Evolutionary conservation across 2,113 vertebrate genomes (phyloP), one percentile per base, ranked within the genome.

Genomic region (Balaeniceps rex): DNA sequence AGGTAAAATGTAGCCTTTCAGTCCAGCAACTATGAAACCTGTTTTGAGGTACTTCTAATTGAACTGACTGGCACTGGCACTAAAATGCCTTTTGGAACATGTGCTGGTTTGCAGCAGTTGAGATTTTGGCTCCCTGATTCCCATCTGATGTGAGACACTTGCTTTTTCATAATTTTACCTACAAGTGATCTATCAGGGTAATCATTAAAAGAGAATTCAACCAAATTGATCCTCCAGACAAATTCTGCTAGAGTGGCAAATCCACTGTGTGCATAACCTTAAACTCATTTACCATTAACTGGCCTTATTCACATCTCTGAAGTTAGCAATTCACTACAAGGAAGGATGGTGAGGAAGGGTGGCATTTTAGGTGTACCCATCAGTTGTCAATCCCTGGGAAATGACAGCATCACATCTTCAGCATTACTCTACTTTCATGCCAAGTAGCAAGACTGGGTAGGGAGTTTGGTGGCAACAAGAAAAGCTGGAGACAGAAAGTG

Each of bases 271-370:
- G 86, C 49, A 74, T 94, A 94, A 95, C 92, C 92, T 96, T 70
- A 89, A 91, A 97, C 83, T 96, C 87, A 95, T 90, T 98, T 95
- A 95, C 94, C 93, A 91, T 96, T 97, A 97, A 95, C 84, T 95
- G 94, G 93, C 87, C 92, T 96, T 95, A 96, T 90, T 95, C 83
- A 92, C 12, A 28, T 55, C 88, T 96, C 93, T 92, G 84, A 96
- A 91, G 70, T 88, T 91, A 95, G 96, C 71, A 95, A 69, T 88
- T 97, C 93, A 38, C 90, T 95, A 75, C 78, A 87, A 94, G 81
- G 81, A 94, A 34, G 92, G 80, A 79, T 83, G 55, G 66, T 77
- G 74, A 91, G 72, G 87, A 65, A 92, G 80, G 68, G 83, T 40
- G 89, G 78, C 60, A 88, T 88, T 90, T 97, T 75, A 91, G 71